A percentile compares a stretch with the other conserved stretches of the same genome.
Conservation (phyloP, 2,888 invertebrate species). For the Balanococcus diminutus region DNA sequence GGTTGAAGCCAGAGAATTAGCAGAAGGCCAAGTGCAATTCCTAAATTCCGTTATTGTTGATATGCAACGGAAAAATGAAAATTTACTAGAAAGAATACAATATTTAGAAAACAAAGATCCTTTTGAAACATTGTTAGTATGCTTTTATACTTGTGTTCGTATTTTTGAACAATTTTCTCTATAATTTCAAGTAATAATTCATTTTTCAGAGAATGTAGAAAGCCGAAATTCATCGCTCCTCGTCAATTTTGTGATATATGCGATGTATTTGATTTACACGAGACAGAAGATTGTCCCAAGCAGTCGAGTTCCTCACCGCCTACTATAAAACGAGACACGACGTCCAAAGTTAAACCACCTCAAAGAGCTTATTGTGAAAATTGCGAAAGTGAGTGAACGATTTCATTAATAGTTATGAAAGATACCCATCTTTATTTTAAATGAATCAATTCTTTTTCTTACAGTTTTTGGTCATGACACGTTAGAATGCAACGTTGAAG, state of each 20-base stretch:
- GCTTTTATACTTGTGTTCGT: not conserved
- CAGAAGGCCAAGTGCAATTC: slow-evolving; percentile 78
- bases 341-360: slow-evolving; percentile 52
- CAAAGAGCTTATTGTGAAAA: slow-evolving; percentile 85
- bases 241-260: slow-evolving; percentile 97
- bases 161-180: not conserved
- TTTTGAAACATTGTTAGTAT: slow-evolving; percentile 60
- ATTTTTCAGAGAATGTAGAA: not conserved
- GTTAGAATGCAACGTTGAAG: slow-evolving; percentile 83
- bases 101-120: slow-evolving; percentile 74
- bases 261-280: slow-evolving; percentile 94
- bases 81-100: slow-evolving; percentile 69
- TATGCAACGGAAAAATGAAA: slow-evolving; percentile 89
- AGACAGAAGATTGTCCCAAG: slow-evolving; percentile 94
- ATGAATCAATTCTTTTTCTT: slow-evolving; percentile 61
- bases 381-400: slow-evolving; percentile 81
- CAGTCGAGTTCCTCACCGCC: slow-evolving; percentile 71
- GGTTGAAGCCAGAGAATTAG: slow-evolving; percentile 71
- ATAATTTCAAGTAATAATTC: not conserved
- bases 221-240: slow-evolving; percentile 67
- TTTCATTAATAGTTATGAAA: not conserved
- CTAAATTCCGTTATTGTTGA: slow-evolving; percentile 96
- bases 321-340: slow-evolving; percentile 61
- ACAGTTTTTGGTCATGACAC: slow-evolving; percentile 88
- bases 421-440: not conserved